These are phyloP conservation scores for Leptosomus discolor DNA, from an alignment of 2,113 vertebrate species.

Conservation along the genomic window DNA sequence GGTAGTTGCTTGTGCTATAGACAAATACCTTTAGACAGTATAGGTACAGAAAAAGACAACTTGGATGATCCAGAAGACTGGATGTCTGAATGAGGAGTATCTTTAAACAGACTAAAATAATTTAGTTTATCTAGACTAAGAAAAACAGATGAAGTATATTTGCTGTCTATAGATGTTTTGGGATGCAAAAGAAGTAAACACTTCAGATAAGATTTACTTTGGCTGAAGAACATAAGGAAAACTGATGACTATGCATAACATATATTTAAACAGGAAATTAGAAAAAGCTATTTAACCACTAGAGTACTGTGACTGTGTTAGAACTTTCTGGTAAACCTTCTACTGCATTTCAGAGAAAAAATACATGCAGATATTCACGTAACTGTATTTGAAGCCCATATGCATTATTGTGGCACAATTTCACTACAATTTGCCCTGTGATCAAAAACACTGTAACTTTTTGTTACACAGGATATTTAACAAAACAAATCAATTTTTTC, in stretches of 20 bases:
- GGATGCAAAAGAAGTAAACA: not conserved
- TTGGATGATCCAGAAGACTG: not conserved
- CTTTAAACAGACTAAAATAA: not conserved
- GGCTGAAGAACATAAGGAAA: not conserved
- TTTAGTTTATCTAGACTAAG: not conserved
- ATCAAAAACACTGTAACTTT: not conserved
- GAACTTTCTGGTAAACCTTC: not conserved
- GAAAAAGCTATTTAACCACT: not conserved
- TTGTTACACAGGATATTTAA: not conserved
- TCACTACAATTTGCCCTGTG: not conserved
- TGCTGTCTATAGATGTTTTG: not conserved
- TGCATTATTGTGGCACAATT: not conserved
- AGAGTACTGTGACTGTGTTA: not conserved
- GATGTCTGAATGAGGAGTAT: not conserved
- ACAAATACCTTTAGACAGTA: not conserved
- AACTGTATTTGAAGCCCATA: not conserved
- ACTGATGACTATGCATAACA: not conserved
- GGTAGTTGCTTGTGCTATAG: not conserved
- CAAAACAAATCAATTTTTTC: not conserved
- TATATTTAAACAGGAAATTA: not conserved
- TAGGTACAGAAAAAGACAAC: not conserved
- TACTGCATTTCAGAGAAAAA: not conserved
- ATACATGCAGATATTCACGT: not conserved
- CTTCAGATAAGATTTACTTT: not conserved
- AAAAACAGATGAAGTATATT: not conserved